Conservation (phyloP, 2,113 vertebrate genomes). For the Brachypteracias leptosomus region DNA sequence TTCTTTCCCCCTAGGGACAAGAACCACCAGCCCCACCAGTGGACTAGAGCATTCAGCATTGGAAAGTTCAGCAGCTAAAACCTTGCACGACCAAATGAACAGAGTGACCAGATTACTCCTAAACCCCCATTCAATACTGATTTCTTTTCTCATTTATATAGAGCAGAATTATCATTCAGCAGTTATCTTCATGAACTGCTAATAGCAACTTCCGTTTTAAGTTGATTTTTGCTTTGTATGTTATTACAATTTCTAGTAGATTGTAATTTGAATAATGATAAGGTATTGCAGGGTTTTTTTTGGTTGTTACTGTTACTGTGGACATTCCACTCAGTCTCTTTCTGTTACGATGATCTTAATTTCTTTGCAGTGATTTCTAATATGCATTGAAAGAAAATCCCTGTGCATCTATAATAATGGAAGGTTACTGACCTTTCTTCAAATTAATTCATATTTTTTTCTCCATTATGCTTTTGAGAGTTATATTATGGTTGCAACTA, state of each 20-base stretch:
- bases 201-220: constrained; percentile 58
- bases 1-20: constrained; percentile 72
- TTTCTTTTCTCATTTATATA: constrained; percentile 62
- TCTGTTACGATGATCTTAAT: constrained; percentile 49
- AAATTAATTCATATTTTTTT: constrained; percentile 8
- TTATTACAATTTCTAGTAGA: constrained; percentile 49
- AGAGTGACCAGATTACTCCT: constrained; percentile 74
- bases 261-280: constrained; percentile 64
- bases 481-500: constrained; percentile 23
- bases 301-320: constrained; percentile 49
- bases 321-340: constrained; percentile 70
- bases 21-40: constrained; percentile 92
- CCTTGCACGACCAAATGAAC: constrained; percentile 77
- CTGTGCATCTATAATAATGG: constrained; percentile 46
- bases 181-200: constrained; percentile 68
- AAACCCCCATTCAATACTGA: constrained; percentile 43
- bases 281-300: constrained; percentile 42
- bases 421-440: constrained; percentile 54
- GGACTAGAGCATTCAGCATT: constrained; percentile 77
- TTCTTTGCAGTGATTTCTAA: constrained; percentile 64
- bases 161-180: constrained; percentile 43
- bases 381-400: constrained; percentile 48
- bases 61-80: constrained; percentile 60
- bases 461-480: constrained; percentile 43
- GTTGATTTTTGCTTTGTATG: constrained; percentile 68